Percentiles rank a stretch among this genome's conserved stretches.
Conservation (phyloP, 2,888 invertebrate species). For the Sisyra terminalis region DNA sequence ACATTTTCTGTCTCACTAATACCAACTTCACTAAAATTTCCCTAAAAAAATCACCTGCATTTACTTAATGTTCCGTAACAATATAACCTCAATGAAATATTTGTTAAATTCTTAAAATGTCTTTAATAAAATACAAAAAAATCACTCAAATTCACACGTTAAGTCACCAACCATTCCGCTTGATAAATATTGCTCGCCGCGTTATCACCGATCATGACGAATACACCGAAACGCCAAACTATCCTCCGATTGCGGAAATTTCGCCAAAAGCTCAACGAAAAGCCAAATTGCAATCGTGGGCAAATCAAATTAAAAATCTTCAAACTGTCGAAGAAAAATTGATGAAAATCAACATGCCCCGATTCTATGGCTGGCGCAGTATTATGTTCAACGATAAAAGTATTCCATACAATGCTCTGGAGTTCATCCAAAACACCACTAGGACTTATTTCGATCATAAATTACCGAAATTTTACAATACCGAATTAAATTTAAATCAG, state of each 20-base stretch:
- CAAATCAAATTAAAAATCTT: slow-evolving; percentile 42
- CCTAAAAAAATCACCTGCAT: no score
- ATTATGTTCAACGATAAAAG: slow-evolving; percentile 39
- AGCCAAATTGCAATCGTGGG: slow-evolving; percentile 29
- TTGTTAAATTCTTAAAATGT: neutral
- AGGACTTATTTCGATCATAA: slow-evolving; percentile 51
- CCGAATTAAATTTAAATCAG: no score
- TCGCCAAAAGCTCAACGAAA: slow-evolving; percentile 31
- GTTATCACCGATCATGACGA: neutral
- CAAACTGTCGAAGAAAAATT: slow-evolving; percentile 72
- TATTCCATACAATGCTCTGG: slow-evolving; percentile 49
- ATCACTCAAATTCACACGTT: neutral
- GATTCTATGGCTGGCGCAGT: slow-evolving; percentile 61
- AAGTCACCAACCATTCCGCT: no score
- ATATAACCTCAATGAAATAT: no score
- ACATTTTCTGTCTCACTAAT: neutral
- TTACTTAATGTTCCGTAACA: no score
- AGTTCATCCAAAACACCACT: slow-evolving; percentile 58
- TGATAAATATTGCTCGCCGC: no score
- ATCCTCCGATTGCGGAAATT: slow-evolving; percentile 47
- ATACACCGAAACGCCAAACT: slow-evolving; percentile 21
- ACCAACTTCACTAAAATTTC: no score
- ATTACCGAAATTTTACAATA: slow-evolving; percentile 41
- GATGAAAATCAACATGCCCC: slow-evolving; percentile 65
- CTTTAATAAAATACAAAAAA: neutral